Base-by-base conservation (phyloP, 1,140 invertebrate genomes). In the Aphelenchoides avenae region DNA sequence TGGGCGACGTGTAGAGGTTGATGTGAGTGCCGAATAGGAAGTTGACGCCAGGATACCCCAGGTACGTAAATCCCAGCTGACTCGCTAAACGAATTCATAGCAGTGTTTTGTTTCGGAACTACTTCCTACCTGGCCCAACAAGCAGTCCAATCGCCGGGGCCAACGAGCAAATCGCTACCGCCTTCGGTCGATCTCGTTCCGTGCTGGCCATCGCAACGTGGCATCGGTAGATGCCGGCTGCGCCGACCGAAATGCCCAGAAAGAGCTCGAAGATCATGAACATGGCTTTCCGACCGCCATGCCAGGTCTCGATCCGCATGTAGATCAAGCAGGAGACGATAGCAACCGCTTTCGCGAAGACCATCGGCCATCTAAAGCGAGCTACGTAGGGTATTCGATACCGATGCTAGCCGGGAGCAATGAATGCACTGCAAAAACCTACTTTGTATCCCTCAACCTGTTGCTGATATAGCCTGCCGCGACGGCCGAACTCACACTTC, bases 271-370 rank as follows among this genome's bases (percentile, higher is more conserved):
- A 68, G 4, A 70, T 27, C n/a, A 70, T 15, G 48, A 68, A 68
- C 18, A 56, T 33, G 5, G 26, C 26, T 24, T 15, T 22, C 5
- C n/a, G n/a, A 24, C 11, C 39, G 41, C 27, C 34, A 15, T 36
- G 9, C 18, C 66, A 20, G 27, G 51, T 26, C 24, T 68, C 71
- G 1, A 70, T 64, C 18, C 34, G 20, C 34, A 74, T 26, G 49
- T 71, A 75, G 9, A 73, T 30, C 15, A 68, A 22, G 31, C 71
- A 75, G 34, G 65, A 61, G 30, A 61, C 15, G 22, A 66, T 24
- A 1, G 64, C 64, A 31, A 68, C 44, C 4, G 56, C 9, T 51
- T 68, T 68, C 18, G 63, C 66, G 13, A 49, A 41, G 1, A 68
- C 37, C 64, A 68, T 68, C 3, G 66, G 51, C 18, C 39, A 39